Conservation (phyloP, 1,140 invertebrate genomes). For the Delia radicum region DNA sequence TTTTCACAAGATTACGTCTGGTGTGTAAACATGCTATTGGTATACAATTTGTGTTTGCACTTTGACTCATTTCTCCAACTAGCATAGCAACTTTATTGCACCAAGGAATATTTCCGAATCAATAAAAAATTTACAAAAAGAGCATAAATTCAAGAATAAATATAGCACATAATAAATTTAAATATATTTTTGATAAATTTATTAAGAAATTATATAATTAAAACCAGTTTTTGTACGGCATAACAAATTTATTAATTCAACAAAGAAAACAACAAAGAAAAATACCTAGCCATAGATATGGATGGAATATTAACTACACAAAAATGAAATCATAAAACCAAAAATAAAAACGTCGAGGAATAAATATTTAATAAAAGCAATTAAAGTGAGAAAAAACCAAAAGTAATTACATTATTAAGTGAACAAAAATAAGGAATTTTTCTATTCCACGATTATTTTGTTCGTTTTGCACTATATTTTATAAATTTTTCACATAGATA, state of each 20-base stretch:
- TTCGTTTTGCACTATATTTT: neutral
- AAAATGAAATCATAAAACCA: slow-evolving; percentile 28
- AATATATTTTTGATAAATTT: too few relatives aligned
- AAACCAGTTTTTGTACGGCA: neutral
- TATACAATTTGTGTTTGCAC: too few relatives aligned
- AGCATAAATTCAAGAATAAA: too few relatives aligned
- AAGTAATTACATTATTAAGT: neutral
- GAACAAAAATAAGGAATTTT: neutral
- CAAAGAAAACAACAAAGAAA: neutral
- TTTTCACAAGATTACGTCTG: too few relatives aligned
- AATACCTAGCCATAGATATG: neutral
- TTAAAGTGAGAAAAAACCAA: neutral
- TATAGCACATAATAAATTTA: too few relatives aligned
- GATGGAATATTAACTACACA: neutral
- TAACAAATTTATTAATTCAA: neutral
- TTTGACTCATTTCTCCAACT: too few relatives aligned
- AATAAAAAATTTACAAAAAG: too few relatives aligned
- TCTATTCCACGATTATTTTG: neutral
- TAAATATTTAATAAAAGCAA: neutral
- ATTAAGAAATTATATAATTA: slow-evolving; percentile 19
- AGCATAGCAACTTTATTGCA: too few relatives aligned
- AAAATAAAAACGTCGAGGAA: slow-evolving; percentile 14
- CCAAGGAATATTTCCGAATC: too few relatives aligned
- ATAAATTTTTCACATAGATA: neutral
- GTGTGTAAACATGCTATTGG: too few relatives aligned